Percentiles rank a stretch among this genome's conserved stretches.
Evolutionary conservation across 53 echinoderm and acorn worm species (phyloP).

Genomic region (Temnopleurus reevesii): DNA sequence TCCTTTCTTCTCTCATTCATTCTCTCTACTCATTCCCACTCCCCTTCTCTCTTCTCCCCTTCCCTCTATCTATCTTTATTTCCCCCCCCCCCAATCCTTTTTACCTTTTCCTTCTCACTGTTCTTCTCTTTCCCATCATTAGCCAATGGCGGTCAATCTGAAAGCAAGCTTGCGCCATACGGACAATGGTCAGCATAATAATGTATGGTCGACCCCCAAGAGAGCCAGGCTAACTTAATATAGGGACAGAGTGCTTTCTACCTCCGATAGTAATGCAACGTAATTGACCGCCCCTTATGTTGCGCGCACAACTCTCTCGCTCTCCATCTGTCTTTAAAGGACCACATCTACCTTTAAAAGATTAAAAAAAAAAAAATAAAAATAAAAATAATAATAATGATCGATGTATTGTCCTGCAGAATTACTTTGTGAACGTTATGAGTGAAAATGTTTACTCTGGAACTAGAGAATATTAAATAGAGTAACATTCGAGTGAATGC

Average conservation of each 20-base stretch:
- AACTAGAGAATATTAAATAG: too few species aligned
- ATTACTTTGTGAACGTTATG: too few species aligned
- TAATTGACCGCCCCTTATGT: constrained; percentile 44
- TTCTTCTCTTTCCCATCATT: neutral
- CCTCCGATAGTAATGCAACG: constrained; percentile 36
- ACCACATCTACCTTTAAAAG: neutral
- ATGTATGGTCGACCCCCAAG: neutral
- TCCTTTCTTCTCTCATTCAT: neutral
- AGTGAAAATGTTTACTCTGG: too few species aligned
- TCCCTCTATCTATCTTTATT: neutral
- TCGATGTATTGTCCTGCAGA: too few species aligned
- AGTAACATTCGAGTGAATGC: too few species aligned
- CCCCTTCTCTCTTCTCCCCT: neutral
- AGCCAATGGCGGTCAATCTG: constrained; percentile 22
- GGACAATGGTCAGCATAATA: constrained; percentile 19
- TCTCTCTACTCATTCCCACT: too few species aligned
- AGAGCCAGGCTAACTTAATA: neutral
- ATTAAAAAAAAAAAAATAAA: too few species aligned
- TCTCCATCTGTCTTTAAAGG: constrained; percentile 9
- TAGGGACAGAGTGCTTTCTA: constrained; percentile 30
- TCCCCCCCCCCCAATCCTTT: too few species aligned
- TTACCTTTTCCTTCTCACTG: neutral
- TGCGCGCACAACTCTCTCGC: constrained; percentile 10
- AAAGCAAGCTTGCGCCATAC: neutral
- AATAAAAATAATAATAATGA: too few species aligned